Base-by-base conservation (phyloP, 2,797 vertebrate species). In the Artibeus jamaicensis region DNA sequence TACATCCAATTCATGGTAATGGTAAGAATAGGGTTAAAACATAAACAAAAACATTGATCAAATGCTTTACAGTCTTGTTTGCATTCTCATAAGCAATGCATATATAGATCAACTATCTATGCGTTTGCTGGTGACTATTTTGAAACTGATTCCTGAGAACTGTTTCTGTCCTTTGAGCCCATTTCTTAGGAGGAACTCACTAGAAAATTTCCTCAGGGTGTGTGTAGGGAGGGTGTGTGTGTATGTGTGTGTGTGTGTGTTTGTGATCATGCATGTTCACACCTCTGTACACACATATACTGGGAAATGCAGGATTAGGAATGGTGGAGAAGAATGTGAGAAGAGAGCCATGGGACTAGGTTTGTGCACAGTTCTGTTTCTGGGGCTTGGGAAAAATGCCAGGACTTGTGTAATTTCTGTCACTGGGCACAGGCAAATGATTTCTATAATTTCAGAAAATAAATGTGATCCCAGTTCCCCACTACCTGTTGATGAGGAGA, bases 381-480 rank as follows among this genome's bases (percentile, higher is more conserved):
- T 37, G 29, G 34, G 24, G 7, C 24, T 89, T 92, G 46, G 74
- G 70, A 79, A 29, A 94, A 85, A 90, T 44, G 71, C 77, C 42
- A 93, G 57, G 16, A 32, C 59, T 68, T 96, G 39, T 48, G 65
- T 55, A 86, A 86, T 44, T 94, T 62, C 16, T 6, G 77, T 88
- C 87, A 59, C 8, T 59, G 71, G 46, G 37, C 44, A 90, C 59
- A 88, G 50, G 29, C 70, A 93, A 92, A 86, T 89, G 39, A 91
- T 86, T 93, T 94, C 76, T 89, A 32, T 91, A 83, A 7, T 95
- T 89, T 86, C 79, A 91, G 48, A 21, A 92, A 89, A 93, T 96
- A 89, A 97, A 92, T 1, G 0, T 73, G 89, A 57, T 10, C 15
- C 34, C 42, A 79, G 46, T 59, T 92, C 44, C 50, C n/a, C 42